These are phyloP conservation scores for Paragorgia papillata DNA, from an alignment of 92 coral and sea anemone species.

Conservation along the genomic window DNA sequence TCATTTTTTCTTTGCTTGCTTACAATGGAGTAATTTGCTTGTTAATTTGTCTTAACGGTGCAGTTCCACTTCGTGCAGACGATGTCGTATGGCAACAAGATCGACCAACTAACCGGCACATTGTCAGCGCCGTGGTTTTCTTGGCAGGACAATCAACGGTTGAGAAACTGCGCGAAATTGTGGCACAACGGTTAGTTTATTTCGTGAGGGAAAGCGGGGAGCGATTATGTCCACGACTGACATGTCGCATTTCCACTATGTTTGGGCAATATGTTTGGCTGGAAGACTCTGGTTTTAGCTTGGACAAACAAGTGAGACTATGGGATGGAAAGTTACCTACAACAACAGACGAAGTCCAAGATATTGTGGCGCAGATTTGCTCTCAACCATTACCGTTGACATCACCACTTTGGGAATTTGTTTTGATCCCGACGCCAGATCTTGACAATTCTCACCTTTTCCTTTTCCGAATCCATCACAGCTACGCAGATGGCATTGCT, in stretches of 20 bases:
- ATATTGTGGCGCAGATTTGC: slow-evolving; percentile 68
- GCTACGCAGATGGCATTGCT: slow-evolving; percentile 94
- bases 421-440: slow-evolving; percentile 74
- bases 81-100: slow-evolving; percentile 99
- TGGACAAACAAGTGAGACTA: slow-evolving; percentile 70
- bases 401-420: slow-evolving; percentile 90
- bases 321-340: slow-evolving; percentile 81
- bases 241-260: slow-evolving; percentile 70
- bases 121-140: slow-evolving; percentile 81
- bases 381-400: slow-evolving; percentile 62
- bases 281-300: slow-evolving; percentile 73
- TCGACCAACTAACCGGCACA: slow-evolving; percentile 83
- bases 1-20: slow-evolving; percentile 54
- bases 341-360: slow-evolving; percentile 66
- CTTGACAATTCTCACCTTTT: slow-evolving; percentile 72
- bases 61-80: slow-evolving; percentile 76
- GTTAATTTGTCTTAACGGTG: slow-evolving; percentile 61
- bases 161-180: slow-evolving; percentile 68
- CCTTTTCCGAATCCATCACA: slow-evolving; percentile 86
- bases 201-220: slow-evolving; percentile 73
- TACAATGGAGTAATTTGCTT: slow-evolving; percentile 51
- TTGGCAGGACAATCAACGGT: slow-evolving; percentile 80
- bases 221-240: slow-evolving; percentile 76
- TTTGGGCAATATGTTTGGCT: slow-evolving; percentile 85
- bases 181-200: slow-evolving; percentile 76